A percentile compares a stretch with the other conserved stretches of the same genome.
phyloP scores from a whole-genome alignment of 2,113 vertebrate species.

The Albula goreensis region DNA sequence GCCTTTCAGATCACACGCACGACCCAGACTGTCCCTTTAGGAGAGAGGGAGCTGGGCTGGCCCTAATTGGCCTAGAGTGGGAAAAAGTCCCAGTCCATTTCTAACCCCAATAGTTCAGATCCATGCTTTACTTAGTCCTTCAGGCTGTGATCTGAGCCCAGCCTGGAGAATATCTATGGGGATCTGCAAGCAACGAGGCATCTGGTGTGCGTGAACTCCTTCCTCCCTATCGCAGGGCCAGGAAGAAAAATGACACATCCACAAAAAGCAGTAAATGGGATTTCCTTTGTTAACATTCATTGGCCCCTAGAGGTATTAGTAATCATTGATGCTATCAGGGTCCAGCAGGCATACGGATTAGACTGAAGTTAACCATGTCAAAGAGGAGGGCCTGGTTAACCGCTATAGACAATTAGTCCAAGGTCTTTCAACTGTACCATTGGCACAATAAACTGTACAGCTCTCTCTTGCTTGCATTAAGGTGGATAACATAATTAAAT shows the following conservation, averaged over 20 bases:
- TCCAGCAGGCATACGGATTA: slow-evolving; percentile 5
- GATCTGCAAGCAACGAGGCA: neutral
- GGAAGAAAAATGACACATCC: neutral
- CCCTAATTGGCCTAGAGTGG: neutral
- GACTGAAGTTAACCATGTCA: neutral
- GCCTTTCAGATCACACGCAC: neutral
- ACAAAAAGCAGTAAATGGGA: neutral
- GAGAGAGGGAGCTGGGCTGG: neutral
- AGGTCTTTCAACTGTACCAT: neutral
- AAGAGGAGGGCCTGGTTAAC: neutral
- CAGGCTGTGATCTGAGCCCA: neutral
- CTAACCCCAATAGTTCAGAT: neutral
- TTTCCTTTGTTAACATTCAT: neutral
- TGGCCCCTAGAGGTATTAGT: neutral
- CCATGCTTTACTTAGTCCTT: neutral
- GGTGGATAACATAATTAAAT: neutral
- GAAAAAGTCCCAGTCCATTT: neutral
- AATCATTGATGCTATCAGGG: neutral
- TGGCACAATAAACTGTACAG: neutral
- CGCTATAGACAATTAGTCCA: neutral
- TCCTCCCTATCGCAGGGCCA: neutral
- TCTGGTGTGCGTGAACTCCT: neutral
- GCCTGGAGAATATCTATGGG: neutral
- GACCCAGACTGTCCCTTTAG: neutral
- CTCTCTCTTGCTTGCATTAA: neutral